Percentiles rank a stretch among this genome's conserved stretches.
Evolutionary conservation across 2,113 vertebrate species (phyloP).

Genomic region (Xyliphius kryptos): DNA sequence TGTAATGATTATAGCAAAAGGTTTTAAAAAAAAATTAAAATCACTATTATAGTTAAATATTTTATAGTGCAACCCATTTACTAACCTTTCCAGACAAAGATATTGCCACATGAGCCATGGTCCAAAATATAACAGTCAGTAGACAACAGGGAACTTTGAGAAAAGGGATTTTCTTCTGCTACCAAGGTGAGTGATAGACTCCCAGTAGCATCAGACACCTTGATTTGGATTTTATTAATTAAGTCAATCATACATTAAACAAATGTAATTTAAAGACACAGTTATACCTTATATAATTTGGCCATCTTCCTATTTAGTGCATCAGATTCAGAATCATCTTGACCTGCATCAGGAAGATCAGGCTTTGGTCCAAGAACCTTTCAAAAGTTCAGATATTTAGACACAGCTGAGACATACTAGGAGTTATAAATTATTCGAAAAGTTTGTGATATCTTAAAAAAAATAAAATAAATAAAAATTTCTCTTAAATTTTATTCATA

Average conservation of each 20-base stretch:
- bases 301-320: slow-evolving; percentile 81
- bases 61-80: not conserved
- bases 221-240: slow-evolving; percentile 6
- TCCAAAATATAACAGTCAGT: slow-evolving; percentile 97
- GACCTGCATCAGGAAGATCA: slow-evolving; percentile 63
- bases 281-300: slow-evolving; percentile 88
- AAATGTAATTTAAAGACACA: not conserved
- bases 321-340: slow-evolving; percentile 74
- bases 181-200: slow-evolving; percentile 82
- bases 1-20: slow-evolving; percentile 37
- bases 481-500: no score
- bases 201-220: slow-evolving; percentile 86
- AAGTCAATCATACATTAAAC: not conserved
- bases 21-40: not conserved
- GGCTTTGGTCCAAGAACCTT: slow-evolving; percentile 90
- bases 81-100: slow-evolving; percentile 98
- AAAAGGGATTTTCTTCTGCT: slow-evolving; percentile 91
- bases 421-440: no score
- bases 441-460: no score
- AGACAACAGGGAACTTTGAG: slow-evolving; percentile 77
- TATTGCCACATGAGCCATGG: slow-evolving; percentile 83
- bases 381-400: slow-evolving; percentile 9
- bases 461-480: no score
- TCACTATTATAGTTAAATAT: not conserved
- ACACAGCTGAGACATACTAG: no score